Conservation (phyloP, 2,797 vertebrate species). For the Smutsia temminckii region DNA sequence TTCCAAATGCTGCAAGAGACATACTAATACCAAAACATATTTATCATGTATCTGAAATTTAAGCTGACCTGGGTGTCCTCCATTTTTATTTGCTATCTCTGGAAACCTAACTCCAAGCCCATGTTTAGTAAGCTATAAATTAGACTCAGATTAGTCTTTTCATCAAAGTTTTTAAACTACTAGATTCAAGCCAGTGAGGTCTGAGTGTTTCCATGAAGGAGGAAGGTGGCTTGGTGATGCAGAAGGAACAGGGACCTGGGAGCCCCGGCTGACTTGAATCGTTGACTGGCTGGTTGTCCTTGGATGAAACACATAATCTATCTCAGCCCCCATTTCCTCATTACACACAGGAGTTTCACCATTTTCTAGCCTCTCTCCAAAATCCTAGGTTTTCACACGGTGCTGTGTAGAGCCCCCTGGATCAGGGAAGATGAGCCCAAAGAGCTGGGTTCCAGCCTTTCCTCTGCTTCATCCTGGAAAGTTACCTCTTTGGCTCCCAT, state of each 20-base stretch:
- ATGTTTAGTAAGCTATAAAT: background rate
- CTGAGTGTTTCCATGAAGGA: background rate
- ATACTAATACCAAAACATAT: background rate
- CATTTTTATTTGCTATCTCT: background rate
- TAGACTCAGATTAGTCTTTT: background rate
- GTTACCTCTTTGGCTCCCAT: fast-evolving
- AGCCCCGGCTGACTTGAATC: background rate
- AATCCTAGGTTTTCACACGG: background rate
- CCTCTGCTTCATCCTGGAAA: background rate
- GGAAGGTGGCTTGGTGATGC: background rate
- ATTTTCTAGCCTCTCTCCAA: no score
- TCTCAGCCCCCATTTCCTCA: background rate
- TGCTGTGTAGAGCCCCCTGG: background rate
- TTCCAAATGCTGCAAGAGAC: background rate
- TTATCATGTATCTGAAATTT: background rate
- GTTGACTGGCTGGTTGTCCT: background rate
- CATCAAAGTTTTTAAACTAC: background rate
- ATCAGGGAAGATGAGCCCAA: background rate
- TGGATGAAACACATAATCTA: background rate
- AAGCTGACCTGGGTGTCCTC: background rate
- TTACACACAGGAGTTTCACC: background rate
- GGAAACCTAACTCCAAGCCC: background rate
- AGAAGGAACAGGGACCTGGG: background rate
- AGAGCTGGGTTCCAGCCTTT: background rate
- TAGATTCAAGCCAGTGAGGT: background rate